Percentiles rank a stretch among this genome's conserved stretches.
Conservation (phyloP, 1,140 invertebrate genomes). For the Lucilia cuprina region DNA sequence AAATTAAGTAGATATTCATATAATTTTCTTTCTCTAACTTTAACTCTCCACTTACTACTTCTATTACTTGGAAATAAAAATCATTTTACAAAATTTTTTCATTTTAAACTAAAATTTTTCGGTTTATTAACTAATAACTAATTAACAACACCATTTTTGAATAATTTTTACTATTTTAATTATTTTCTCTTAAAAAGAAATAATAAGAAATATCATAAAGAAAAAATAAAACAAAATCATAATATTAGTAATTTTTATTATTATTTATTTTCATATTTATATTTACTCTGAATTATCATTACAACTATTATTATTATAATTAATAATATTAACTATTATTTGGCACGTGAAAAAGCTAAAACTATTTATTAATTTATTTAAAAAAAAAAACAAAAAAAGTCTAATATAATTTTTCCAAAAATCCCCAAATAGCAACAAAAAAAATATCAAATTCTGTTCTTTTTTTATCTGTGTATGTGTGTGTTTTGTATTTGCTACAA, state of each 20-base stretch:
- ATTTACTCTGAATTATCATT: not conserved
- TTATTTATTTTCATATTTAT: not conserved
- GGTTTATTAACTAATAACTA: not conserved
- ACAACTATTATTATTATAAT: not conserved
- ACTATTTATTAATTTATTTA: not conserved
- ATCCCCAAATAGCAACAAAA: conserved; percentile 11
- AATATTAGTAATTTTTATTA: not conserved
- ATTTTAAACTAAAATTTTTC: not conserved
- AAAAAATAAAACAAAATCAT: not conserved
- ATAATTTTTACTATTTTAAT: not conserved
- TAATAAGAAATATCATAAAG: not conserved
- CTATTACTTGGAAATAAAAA: not conserved
- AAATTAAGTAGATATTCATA: conserved; percentile 5
- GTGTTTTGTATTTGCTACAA: conserved; percentile 33
- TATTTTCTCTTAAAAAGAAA: not conserved
- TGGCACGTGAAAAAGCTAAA: conserved; percentile 34
- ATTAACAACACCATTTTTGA: not conserved
- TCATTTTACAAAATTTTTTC: not conserved
- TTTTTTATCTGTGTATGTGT: conserved; percentile 45
- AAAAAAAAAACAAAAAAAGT: too few relatives aligned
- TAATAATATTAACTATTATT: conserved; percentile 4
- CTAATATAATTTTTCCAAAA: conserved; percentile 20
- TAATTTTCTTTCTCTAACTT: not conserved
- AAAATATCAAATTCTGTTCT: conserved; percentile 42
- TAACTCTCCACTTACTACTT: not conserved